Evolutionary conservation across 2,888 invertebrate species (phyloP).

Genomic region (Herminia tarsipennalis): DNA sequence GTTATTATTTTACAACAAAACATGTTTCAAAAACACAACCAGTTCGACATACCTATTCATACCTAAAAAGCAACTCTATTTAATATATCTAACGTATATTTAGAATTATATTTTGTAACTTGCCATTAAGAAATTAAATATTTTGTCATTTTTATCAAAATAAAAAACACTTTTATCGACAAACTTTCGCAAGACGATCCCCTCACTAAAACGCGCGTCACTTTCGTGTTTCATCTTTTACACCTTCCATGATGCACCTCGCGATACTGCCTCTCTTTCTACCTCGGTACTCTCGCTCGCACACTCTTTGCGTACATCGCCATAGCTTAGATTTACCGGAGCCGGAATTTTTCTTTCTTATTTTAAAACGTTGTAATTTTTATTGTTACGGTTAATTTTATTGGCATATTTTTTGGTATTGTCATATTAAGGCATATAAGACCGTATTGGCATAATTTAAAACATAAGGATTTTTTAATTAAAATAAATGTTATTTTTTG

Average conservation of each 20-base stretch:
- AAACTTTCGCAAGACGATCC: constrained; percentile 28
- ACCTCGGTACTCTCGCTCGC: constrained; percentile 44
- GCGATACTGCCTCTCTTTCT: constrained; percentile 52
- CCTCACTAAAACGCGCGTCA: constrained; percentile 76
- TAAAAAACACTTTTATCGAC: constrained; percentile 15
- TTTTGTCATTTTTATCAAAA: too few species aligned
- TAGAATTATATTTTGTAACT: too few species aligned
- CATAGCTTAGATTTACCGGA: constrained; percentile 36
- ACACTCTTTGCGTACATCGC: constrained; percentile 35
- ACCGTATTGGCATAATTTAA: too few species aligned
- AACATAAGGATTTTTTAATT: too few species aligned
- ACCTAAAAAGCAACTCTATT: too few species aligned
- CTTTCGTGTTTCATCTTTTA: constrained; percentile 83
- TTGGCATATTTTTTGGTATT: not conserved
- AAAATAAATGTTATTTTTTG: too few species aligned
- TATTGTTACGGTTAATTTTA: constrained; percentile 10
- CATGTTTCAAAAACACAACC: too few species aligned
- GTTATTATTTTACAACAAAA: too few species aligned
- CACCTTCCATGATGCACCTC: constrained; percentile 79
- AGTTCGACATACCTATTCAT: too few species aligned
- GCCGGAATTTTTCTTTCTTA: constrained; percentile 17
- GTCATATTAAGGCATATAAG: too few species aligned
- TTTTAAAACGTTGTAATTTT: constrained; percentile 23
- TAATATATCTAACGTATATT: too few species aligned
- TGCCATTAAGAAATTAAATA: too few species aligned